Base-by-base conservation (phyloP, 2,113 vertebrate genomes). In the Onychorhynchus coronatus region DNA sequence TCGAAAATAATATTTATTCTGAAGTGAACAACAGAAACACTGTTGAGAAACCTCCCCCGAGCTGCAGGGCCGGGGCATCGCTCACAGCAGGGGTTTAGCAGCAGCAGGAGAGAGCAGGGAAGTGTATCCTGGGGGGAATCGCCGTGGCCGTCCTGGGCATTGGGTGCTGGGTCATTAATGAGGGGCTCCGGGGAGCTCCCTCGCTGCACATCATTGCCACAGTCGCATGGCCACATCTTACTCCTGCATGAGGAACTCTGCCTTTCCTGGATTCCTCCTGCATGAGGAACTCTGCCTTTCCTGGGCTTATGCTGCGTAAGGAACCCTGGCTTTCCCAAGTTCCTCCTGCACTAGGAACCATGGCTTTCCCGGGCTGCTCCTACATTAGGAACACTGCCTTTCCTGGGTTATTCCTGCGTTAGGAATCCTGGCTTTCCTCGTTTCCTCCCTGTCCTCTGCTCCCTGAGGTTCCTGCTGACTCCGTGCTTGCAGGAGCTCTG, bases 131-230 rank as follows among this genome's bases (percentile, higher is more conserved):
- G 11, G 1, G 76, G 95, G 95, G 95, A 95, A 91, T 87, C 84
- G 56, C 89, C 47, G 5, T 9, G 14, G 67, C 93, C 39, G 0
- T 21, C 23, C 90, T 1, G 39, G 27, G 62, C 19, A 35, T 50
- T 89, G 94, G 81, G 85, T 81, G 80, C 56, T 79, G 25, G 82
- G 62, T 71, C 63, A 18, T 66, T 30, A 21, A 27, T 4, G 86
- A 87, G 95, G 93, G 94, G 95, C 87, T 90, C 82, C 75, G 7
- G 93, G 95, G 95, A 84, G 90, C 75, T 96, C 96, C 93, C 87
- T 3, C 13, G 28, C 58, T 5, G 1, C 52, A 84, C 84, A 74
- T 96, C 95, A 70, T 68, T n/a, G 89, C 62, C 81, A 2, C 3
- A 6, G 75, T 23, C 81, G 89, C 87, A 24, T 1, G 20, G 95